phyloP scores from a whole-genome alignment of 2,888 invertebrate genomes.

The Amphimallon solstitiale region DNA sequence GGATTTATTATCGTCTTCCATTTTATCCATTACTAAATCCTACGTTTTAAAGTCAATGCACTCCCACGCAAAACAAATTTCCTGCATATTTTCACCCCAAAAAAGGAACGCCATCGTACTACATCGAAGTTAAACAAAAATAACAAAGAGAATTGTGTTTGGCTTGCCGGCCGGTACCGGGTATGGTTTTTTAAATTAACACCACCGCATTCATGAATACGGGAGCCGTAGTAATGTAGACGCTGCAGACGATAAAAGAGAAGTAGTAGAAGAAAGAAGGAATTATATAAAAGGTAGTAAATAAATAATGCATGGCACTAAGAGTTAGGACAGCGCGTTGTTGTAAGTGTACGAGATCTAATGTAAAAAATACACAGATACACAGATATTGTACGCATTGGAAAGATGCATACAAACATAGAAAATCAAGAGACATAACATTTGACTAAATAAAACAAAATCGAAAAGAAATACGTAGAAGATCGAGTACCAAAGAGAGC shows the following conservation, averaged over 20 bases:
- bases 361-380: conserved; percentile 31
- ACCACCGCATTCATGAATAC: background rate
- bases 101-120: too few species aligned
- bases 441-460: conserved; percentile 32
- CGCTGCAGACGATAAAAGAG: too few species aligned
- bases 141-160: too few species aligned
- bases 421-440: conserved; percentile 28
- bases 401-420: too few species aligned
- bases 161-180: background rate
- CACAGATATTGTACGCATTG: background rate
- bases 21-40: too few species aligned
- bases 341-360: conserved; percentile 20
- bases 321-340: background rate
- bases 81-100: too few species aligned
- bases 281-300: conserved; percentile 19
- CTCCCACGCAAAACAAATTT: too few species aligned
- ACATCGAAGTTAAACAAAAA: too few species aligned
- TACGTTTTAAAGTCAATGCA: too few species aligned
- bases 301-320: conserved; percentile 21
- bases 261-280: conserved; percentile 6
- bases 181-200: conserved; percentile 18
- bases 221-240: background rate
- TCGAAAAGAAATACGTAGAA: conserved; percentile 8
- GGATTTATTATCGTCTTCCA: too few species aligned
- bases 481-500: conserved; percentile 18